phyloP scores from a whole-genome alignment of 2,797 vertebrate genomes.

The Gymnopithys bicolor region DNA sequence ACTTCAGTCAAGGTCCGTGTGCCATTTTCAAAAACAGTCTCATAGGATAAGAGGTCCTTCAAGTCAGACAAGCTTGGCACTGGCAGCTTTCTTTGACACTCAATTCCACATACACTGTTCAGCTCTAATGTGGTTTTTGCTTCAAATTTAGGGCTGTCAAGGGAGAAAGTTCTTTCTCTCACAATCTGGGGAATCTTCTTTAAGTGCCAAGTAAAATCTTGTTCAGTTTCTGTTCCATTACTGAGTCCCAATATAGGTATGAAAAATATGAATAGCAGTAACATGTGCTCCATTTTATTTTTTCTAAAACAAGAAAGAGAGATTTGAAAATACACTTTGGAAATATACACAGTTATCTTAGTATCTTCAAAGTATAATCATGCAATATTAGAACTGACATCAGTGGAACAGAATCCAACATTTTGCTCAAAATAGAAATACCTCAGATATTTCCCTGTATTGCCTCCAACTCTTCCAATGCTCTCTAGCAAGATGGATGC shows the following conservation, averaged over 20 bases:
- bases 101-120: constrained; percentile 89
- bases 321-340: constrained; percentile 28
- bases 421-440: not conserved
- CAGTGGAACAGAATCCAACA: not conserved
- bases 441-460: not conserved
- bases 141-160: constrained; percentile 85
- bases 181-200: constrained; percentile 88
- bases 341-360: not conserved
- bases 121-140: constrained; percentile 80
- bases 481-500: not conserved
- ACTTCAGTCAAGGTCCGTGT: constrained; percentile 89
- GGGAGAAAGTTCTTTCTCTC: constrained; percentile 84
- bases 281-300: constrained; percentile 82
- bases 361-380: not conserved
- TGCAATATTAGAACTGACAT: not conserved
- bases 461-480: not conserved
- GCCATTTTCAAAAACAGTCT: constrained; percentile 94
- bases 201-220: constrained; percentile 89
- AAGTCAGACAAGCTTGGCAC: constrained; percentile 83
- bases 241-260: constrained; percentile 73
- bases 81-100: constrained; percentile 87
- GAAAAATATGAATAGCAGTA: constrained; percentile 82
- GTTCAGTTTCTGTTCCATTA: constrained; percentile 72
- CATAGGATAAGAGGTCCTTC: constrained; percentile 91
- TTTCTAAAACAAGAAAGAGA: constrained; percentile 75